Base-by-base conservation (phyloP, 2,797 vertebrate species). In the Microchirus variegatus region DNA sequence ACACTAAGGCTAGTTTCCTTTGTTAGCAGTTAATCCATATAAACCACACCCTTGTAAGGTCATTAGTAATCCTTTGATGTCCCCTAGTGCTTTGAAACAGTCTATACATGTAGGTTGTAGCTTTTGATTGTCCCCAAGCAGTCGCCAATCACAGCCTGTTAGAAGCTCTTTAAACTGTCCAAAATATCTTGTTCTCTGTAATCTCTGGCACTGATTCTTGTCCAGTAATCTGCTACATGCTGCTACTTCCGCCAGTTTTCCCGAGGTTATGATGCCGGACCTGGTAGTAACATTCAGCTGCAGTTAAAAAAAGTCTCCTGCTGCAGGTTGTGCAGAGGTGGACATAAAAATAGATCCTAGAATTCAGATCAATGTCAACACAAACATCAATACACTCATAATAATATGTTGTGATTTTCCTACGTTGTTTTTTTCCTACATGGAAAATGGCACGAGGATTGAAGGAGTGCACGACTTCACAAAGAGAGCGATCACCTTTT, bases 111-210 rank as follows among this genome's bases (percentile, higher is more conserved):
- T 3, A 65, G 48, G 55, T 52, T 44, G 26, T 5, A 38, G 36
- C 35, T 19, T 38, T 14, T 47, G 41, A 63, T 63, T 18, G 19
- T 72, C 55, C 59, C 15, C 16, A 18, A 36, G 18, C 18, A 63
- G 41, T 49, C 17, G 52, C 36, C 57, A 40, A 47, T 59, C 41
- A 37, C 9, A 14, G 46, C 22, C 45, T 16, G 37, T 47, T 59
- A 42, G 4, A 53, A 14, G 2, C 43, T 44, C 10, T 40, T 9
- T 43, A 17, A 10, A 26, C 40, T 10, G n/a, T 8, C 19, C 31
- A 31, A 31, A 31, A 31, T 8, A 31, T 31, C 31, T 31, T 31
- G 31, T 31, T 31, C 31, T 31, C 31, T 31, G 31, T 31, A 31
- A 31, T 6, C 31, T 5, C 19, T 48, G 42, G 15, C 48, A 46